These are phyloP conservation scores for Falco berigora DNA, from an alignment of 2,797 vertebrate species.

Conservation along the genomic window DNA sequence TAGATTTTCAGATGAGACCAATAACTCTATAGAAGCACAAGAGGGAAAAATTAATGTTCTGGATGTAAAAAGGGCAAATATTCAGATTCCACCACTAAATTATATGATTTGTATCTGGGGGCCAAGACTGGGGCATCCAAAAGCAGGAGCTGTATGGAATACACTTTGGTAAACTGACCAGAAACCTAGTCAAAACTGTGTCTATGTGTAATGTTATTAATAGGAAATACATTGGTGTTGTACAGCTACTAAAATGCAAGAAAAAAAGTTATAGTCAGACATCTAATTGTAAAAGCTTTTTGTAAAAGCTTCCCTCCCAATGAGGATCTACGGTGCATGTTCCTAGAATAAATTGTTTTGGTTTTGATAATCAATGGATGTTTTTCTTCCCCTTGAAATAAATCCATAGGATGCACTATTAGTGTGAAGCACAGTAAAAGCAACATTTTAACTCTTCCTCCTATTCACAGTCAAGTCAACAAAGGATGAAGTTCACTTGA, in stretches of 20 bases:
- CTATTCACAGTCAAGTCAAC: neutral
- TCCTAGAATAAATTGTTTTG: neutral
- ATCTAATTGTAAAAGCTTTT: neutral
- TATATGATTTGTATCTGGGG: neutral
- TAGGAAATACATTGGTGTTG: neutral
- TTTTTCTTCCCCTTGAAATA: neutral
- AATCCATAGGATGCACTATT: neutral
- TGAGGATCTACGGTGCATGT: neutral
- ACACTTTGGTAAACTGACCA: neutral
- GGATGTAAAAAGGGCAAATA: neutral
- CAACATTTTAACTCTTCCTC: neutral
- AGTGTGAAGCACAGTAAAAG: neutral
- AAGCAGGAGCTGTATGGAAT: neutral
- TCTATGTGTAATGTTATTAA: rapidly evolving
- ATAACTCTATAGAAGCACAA: neutral
- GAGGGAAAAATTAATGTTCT: neutral
- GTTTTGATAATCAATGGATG: neutral
- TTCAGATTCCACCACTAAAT: neutral
- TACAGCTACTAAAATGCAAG: neutral
- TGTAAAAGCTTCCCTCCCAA: neutral
- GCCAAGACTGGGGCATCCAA: neutral
- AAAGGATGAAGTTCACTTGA: neutral
- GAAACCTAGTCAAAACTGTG: neutral
- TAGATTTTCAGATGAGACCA: neutral
- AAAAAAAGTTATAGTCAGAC: neutral